phyloP scores from a whole-genome alignment of 2,888 invertebrate genomes.

The Allygus modestus region DNA sequence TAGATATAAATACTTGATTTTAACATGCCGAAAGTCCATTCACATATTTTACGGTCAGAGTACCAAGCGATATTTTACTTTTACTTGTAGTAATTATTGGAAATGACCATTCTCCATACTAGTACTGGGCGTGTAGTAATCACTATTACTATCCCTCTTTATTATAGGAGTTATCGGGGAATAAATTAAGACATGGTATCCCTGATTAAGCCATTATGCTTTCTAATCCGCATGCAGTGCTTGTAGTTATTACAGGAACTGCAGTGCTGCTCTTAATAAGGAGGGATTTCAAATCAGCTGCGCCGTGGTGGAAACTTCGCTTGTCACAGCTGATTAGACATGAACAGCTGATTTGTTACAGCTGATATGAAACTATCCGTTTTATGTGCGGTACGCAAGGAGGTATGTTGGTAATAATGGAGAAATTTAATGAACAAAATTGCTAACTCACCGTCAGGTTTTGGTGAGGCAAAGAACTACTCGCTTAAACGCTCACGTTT shows the following conservation, averaged over 20 bases:
- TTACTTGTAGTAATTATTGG: not conserved
- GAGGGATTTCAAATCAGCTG: constrained; percentile 19
- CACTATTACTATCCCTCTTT: constrained; percentile 7
- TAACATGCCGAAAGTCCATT: too few relatives aligned
- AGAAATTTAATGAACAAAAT: too few relatives aligned
- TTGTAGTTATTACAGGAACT: constrained; percentile 33
- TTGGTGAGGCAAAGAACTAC: too few relatives aligned
- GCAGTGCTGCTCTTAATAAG: constrained; percentile 34
- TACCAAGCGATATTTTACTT: too few relatives aligned
- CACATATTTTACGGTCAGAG: too few relatives aligned
- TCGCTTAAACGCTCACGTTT: too few relatives aligned
- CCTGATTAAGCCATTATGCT: constrained; percentile 33
- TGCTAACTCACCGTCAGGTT: too few relatives aligned
- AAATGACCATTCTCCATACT: constrained; percentile 4
- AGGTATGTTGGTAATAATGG: too few relatives aligned
- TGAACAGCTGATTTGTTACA: not conserved
- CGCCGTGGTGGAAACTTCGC: not conserved
- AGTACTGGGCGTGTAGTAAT: not conserved
- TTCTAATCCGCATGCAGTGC: not conserved
- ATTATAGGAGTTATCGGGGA: constrained; percentile 8
- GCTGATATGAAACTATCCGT: too few relatives aligned
- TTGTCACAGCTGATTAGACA: constrained; percentile 17
- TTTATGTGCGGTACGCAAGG: too few relatives aligned
- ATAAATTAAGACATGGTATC: constrained; percentile 21
- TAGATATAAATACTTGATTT: too few relatives aligned